Conservation (phyloP, 2,888 invertebrate genomes). For the Esperia sulphurella region DNA sequence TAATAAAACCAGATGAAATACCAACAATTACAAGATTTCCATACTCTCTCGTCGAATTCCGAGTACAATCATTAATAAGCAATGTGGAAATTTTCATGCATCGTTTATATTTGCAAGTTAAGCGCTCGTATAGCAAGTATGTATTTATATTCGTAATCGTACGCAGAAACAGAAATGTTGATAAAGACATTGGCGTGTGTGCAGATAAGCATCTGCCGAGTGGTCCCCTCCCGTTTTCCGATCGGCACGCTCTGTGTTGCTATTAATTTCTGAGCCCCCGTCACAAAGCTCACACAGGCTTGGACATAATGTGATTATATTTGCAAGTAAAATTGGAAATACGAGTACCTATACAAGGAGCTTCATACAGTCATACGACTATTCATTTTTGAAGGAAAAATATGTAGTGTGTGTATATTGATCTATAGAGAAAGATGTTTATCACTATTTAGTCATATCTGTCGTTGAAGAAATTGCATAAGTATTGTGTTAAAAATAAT, state of each 20-base stretch:
- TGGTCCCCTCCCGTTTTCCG: conserved; percentile 70
- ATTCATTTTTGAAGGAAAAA: conserved; percentile 23
- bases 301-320: conserved; percentile 74
- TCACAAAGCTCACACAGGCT: conserved; percentile 60
- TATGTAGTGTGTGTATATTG: neutral
- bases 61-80: no score
- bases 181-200: conserved; percentile 46
- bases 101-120: neutral
- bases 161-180: conserved; percentile 38
- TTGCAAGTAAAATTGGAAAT: conserved; percentile 68
- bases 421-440: neutral
- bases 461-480: no score
- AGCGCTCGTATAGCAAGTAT: neutral
- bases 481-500: no score
- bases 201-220: conserved; percentile 77
- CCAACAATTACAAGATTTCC: no score
- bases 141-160: conserved; percentile 7
- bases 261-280: conserved; percentile 73
- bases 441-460: neutral
- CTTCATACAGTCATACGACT: conserved; percentile 40
- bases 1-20: no score
- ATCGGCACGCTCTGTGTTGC: conserved; percentile 58
- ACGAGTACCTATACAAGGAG: conserved; percentile 37
- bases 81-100: no score
- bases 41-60: neutral